Base-by-base conservation (phyloP, 2,888 invertebrate species). In the Odontocolon sp. region DNA sequence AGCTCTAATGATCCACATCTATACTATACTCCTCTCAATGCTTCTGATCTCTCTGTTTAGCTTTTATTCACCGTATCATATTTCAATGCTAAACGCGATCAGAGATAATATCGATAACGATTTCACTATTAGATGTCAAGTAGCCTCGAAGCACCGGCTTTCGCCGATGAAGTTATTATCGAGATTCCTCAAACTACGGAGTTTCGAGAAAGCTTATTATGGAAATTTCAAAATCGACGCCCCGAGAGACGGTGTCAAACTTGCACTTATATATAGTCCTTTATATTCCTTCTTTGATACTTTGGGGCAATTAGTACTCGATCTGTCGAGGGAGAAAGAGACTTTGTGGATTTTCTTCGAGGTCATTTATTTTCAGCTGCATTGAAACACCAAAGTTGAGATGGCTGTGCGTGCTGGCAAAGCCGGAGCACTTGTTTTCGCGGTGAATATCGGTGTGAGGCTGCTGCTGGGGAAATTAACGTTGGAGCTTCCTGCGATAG, bases 401-500 rank as follows among this genome's bases (percentile, higher is more conserved):
- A 11, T 11, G 36, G n/a, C 0, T 8, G 21, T 11, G 26, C 47
- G 26, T 11, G n/a, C 11, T 5, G 23, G 14, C 23, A 23, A 26
- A n/a, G 26, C 50, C 11, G 45, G 33, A 42, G 54, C 36, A 36
- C 42, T 76, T 66, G 75, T 76, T 76, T 76, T 76, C 75, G 40
- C 59, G 28, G 59, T 76, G 75, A 76, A 70, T 76, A 76, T 76
- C 70, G 59, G 70, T 70, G 75, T 52, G 66, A 57, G 59, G 64
- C 9, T 33, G 57, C 40, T 47, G 11, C 45, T 52, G 45, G 75
- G 56, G 70, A 74, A 70, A 76, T 76, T 70, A 76, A 76, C 75
- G 75, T 76, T 61, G 50, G 64, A 52, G 75, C 66, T 70, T 66
- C 70, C 70, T 70, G 75, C 70, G 75, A 76, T 76, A 76, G 75